phyloP scores from a whole-genome alignment of 92 coral and sea anemone species.

The Muricea muricata region DNA sequence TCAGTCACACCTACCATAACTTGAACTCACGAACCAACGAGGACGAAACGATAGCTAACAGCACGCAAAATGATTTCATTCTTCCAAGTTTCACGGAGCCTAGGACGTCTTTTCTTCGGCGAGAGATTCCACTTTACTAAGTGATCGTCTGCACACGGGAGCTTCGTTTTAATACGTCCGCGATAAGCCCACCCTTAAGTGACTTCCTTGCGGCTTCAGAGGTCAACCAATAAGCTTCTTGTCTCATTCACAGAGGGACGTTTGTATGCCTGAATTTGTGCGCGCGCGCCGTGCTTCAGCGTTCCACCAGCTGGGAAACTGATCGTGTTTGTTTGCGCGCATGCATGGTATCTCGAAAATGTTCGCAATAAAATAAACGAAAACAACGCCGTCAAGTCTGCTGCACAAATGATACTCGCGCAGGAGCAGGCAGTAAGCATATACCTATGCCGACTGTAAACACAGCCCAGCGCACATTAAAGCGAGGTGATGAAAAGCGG shows the following conservation, averaged over 20 bases:
- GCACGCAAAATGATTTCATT: constrained; percentile 4
- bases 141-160: not conserved
- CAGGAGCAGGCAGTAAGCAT: not conserved
- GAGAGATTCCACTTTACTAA: not conserved
- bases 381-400: constrained; percentile 45
- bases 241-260: not conserved
- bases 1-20: constrained; percentile 8
- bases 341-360: constrained; percentile 4
- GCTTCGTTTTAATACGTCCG: constrained; percentile 22
- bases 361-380: constrained; percentile 26
- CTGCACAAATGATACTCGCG: not conserved
- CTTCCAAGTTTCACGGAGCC: not conserved
- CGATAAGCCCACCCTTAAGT: constrained; percentile 44
- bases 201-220: constrained; percentile 11
- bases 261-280: constrained; percentile 7
- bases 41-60: not conserved
- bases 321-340: constrained; percentile 2
- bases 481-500: constrained; percentile 38
- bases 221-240: constrained; percentile 44
- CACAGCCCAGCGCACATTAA: constrained; percentile 14
- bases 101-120: not conserved
- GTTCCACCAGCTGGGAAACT: constrained; percentile 5
- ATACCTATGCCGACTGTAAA: constrained; percentile 6
- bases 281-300: constrained; percentile 3
- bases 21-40: not conserved